Conservation (phyloP, 2,797 vertebrate genomes). For the Anisognathus igniventris region DNA sequence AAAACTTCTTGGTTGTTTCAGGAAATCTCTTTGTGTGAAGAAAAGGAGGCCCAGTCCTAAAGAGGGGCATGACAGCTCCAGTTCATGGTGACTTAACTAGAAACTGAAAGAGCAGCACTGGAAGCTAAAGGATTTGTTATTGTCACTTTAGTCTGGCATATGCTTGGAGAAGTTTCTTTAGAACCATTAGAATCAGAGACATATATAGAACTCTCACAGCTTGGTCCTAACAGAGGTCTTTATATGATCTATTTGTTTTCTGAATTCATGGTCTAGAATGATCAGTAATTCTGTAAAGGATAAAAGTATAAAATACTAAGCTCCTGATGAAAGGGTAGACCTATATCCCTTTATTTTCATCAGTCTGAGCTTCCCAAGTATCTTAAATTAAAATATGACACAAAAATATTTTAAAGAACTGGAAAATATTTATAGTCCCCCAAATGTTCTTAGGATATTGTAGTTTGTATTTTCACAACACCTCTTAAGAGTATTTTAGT, state of each 20-base stretch:
- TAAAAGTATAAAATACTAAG: background rate
- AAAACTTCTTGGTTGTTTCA: background rate
- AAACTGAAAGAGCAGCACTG: background rate
- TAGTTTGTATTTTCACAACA: background rate
- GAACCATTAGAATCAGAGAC: background rate
- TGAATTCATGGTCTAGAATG: background rate
- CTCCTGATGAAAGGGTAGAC: background rate
- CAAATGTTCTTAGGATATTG: background rate
- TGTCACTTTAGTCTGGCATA: background rate
- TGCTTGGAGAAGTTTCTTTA: background rate
- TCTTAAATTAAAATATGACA: background rate
- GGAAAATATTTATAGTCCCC: background rate
- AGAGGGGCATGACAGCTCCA: background rate
- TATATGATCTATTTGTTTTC: fast-evolving
- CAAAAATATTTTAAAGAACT: background rate
- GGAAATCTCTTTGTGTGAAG: background rate
- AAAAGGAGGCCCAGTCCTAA: background rate
- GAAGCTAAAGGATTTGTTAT: background rate
- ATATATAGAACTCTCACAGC: fast-evolving
- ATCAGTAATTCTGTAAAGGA: background rate
- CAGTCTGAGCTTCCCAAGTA: background rate
- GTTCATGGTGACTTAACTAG: background rate
- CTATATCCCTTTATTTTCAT: background rate
- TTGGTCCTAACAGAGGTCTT: background rate
- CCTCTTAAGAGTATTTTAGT: background rate